Percentiles rank a stretch among this genome's conserved stretches.
These are phyloP conservation scores for Arenaria interpres DNA, from an alignment of 2,113 vertebrate genomes.

Conservation along the genomic window DNA sequence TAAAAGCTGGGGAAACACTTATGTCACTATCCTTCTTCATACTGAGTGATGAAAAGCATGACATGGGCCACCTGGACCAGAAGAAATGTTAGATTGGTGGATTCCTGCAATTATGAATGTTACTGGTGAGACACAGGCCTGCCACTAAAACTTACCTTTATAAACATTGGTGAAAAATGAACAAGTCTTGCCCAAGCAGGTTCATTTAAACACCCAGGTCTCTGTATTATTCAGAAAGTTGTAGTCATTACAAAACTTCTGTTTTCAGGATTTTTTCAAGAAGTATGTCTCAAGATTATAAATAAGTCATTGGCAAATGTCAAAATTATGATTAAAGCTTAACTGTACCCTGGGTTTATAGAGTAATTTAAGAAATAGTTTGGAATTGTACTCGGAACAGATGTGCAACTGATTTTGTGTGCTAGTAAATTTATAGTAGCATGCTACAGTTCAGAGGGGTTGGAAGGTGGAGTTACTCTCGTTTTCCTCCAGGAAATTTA, in stretches of 20 bases:
- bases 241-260: neutral
- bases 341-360: neutral
- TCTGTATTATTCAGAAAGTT: neutral
- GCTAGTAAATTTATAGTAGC: neutral
- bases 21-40: neutral
- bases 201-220: neutral
- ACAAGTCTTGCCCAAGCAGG: neutral
- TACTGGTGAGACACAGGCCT: neutral
- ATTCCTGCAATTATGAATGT: neutral
- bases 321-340: neutral
- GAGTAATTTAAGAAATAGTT: neutral
- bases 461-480: neutral
- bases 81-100: neutral
- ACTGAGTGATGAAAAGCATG: neutral
- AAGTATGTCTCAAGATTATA: neutral
- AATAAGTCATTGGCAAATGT: neutral
- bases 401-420: neutral
- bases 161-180: neutral
- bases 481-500: neutral
- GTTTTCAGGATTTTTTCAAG: neutral
- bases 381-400: neutral
- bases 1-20: neutral
- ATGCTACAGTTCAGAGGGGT: neutral
- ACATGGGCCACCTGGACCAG: neutral
- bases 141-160: neutral